A percentile compares a stretch with the other conserved stretches of the same genome.
phyloP scores from a whole-genome alignment of 2,888 invertebrate genomes.

The Oscheius onirici region DNA sequence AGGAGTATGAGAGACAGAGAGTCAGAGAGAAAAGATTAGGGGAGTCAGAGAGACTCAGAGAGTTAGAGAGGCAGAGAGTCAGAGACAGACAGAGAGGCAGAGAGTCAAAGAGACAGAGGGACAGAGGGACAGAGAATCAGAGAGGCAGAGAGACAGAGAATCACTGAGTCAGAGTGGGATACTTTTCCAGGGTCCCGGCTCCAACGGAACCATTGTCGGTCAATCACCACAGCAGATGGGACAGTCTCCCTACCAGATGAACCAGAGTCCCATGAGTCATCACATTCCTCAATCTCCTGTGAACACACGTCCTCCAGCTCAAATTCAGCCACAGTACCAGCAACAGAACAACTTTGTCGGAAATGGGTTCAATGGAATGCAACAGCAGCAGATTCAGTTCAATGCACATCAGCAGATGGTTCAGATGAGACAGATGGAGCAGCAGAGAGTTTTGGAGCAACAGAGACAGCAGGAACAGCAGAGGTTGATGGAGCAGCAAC shows the following conservation, averaged over 20 bases:
- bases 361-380: too few relatives aligned
- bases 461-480: not conserved
- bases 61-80: too few relatives aligned
- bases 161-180: too few relatives aligned
- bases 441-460: not conserved
- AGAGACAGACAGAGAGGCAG: too few relatives aligned
- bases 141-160: too few relatives aligned
- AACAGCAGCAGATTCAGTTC: too few relatives aligned
- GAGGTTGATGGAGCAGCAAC: not conserved
- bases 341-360: not conserved
- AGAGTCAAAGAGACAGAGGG: too few relatives aligned
- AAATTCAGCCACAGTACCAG: not conserved
- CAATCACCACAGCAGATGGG: slow-evolving; percentile 12
- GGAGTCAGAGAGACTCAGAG: too few relatives aligned
- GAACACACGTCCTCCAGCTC: not conserved
- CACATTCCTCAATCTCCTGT: slow-evolving; percentile 14
- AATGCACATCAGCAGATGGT: not conserved
- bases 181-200: not conserved
- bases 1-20: too few relatives aligned
- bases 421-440: slow-evolving; percentile 7
- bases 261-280: slow-evolving; percentile 1
- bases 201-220: not conserved
- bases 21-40: too few relatives aligned
- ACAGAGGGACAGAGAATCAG: too few relatives aligned
- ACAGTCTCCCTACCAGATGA: slow-evolving; percentile 19